Evolutionary conservation across 2,113 vertebrate species (phyloP).

Genomic region (Sapayoa aenigma): DNA sequence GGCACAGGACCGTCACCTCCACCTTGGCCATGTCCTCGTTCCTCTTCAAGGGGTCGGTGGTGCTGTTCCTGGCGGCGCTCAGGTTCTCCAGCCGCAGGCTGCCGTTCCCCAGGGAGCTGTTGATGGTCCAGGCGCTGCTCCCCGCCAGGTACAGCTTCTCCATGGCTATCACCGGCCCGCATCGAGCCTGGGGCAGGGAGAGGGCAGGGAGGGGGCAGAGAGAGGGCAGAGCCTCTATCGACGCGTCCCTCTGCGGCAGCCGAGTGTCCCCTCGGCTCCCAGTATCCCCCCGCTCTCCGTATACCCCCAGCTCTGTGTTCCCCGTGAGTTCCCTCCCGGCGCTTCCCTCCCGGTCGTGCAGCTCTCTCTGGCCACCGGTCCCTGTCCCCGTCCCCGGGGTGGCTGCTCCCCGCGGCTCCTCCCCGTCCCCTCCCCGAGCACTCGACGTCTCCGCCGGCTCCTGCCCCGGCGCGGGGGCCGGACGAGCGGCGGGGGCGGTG

Average conservation of each 20-base stretch:
- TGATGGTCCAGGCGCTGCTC: constrained; percentile 44
- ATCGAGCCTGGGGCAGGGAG: neutral
- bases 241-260: neutral
- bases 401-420: neutral
- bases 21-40: constrained; percentile 94
- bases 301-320: neutral
- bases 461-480: neutral
- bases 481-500: neutral
- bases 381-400: neutral
- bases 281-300: neutral
- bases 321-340: neutral
- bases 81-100: constrained; percentile 63
- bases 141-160: constrained; percentile 24
- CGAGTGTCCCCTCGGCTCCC: neutral
- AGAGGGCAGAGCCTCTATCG: neutral
- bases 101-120: constrained; percentile 74
- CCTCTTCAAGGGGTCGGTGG: constrained; percentile 79
- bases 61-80: constrained; percentile 72
- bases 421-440: neutral
- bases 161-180: constrained; percentile 47
- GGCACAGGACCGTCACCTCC: constrained; percentile 88
- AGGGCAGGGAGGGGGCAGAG: neutral
- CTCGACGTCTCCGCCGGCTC: neutral
- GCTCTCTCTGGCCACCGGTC: neutral
- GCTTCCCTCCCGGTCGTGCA: neutral